These are phyloP conservation scores for Orthosia gracilis DNA, from an alignment of 2,888 invertebrate genomes.

Conservation along the genomic window DNA sequence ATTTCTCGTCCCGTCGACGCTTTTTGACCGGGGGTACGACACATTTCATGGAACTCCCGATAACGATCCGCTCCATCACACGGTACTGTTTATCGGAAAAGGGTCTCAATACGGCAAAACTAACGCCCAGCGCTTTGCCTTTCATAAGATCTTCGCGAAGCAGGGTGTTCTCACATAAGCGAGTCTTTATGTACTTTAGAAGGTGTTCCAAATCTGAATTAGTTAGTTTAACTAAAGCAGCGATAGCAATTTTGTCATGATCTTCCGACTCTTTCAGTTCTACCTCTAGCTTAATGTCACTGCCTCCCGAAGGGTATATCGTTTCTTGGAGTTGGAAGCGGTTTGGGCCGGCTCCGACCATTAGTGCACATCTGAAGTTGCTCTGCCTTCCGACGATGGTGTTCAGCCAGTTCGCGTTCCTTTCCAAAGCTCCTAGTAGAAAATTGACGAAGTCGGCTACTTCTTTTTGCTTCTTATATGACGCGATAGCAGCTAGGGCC, in stretches of 20 bases:
- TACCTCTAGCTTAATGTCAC: conserved; percentile 82
- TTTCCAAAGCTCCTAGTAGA: conserved; percentile 81
- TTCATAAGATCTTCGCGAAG: conserved; percentile 82
- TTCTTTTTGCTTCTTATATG: conserved; percentile 85
- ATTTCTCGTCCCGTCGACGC: conserved; percentile 78
- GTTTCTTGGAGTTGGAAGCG: conserved; percentile 85
- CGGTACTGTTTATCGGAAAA: conserved; percentile 83
- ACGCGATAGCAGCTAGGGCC: conserved; percentile 83
- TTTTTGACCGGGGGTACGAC: conserved; percentile 73
- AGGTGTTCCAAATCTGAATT: conserved; percentile 80
- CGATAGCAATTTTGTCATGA: conserved; percentile 85
- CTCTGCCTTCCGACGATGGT: conserved; percentile 78
- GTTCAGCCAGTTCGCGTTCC: conserved; percentile 85
- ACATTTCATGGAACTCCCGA: conserved; percentile 77
- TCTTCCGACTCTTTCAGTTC: conserved; percentile 85
- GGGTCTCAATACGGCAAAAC: conserved; percentile 82
- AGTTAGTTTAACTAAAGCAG: conserved; percentile 80
- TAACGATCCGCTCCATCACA: conserved; percentile 81
- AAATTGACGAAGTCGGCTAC: conserved; percentile 83
- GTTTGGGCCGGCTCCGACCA: conserved; percentile 86
- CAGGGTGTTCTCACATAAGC: conserved; percentile 76
- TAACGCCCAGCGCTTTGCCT: conserved; percentile 83
- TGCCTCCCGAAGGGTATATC: conserved; percentile 82
- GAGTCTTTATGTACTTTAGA: conserved; percentile 80
- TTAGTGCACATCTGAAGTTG: conserved; percentile 83